Conservation (phyloP, 1,140 invertebrate species). For the Acromyrmex charruanus region DNA sequence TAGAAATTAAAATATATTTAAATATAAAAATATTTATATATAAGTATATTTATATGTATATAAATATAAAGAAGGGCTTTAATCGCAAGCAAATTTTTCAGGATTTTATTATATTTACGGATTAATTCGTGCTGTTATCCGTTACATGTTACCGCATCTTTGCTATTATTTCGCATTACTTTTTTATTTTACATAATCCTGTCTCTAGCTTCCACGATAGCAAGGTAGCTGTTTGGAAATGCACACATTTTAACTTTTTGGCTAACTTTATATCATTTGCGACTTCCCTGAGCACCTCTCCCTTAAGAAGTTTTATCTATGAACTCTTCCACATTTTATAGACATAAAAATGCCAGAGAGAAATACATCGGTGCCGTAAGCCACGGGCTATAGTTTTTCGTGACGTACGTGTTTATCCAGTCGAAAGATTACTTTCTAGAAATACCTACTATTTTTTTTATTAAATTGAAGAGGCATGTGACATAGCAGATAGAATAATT, state of each 20-base stretch:
- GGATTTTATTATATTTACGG: not conserved
- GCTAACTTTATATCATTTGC: slow-evolving; percentile 59
- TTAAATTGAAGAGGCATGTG: not conserved
- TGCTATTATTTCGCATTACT: slow-evolving; percentile 41
- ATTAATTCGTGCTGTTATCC: slow-evolving; percentile 25
- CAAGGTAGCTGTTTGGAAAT: slow-evolving; percentile 39
- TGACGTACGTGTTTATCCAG: slow-evolving; percentile 24
- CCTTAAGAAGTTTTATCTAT: slow-evolving; percentile 59
- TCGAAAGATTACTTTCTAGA: slow-evolving; percentile 20
- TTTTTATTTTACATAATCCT: slow-evolving; percentile 28
- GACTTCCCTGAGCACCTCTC: slow-evolving; percentile 28
- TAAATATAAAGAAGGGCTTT: not conserved
- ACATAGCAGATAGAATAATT: not conserved
- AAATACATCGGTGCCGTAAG: slow-evolving; percentile 47
- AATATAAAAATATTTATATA: not conserved
- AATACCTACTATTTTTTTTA: slow-evolving; percentile 4
- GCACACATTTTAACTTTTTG: slow-evolving; percentile 59
- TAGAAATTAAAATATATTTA: slow-evolving; percentile 5
- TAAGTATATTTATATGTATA: not conserved
- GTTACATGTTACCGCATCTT: not conserved
- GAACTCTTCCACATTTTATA: slow-evolving; percentile 57
- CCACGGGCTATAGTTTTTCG: slow-evolving; percentile 18
- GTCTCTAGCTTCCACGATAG: slow-evolving; percentile 17
- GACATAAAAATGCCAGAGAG: slow-evolving; percentile 56
- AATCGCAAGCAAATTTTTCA: not conserved